These are phyloP conservation scores for Crotalus tigris DNA, from an alignment of 2,113 vertebrate species.

Conservation along the genomic window DNA sequence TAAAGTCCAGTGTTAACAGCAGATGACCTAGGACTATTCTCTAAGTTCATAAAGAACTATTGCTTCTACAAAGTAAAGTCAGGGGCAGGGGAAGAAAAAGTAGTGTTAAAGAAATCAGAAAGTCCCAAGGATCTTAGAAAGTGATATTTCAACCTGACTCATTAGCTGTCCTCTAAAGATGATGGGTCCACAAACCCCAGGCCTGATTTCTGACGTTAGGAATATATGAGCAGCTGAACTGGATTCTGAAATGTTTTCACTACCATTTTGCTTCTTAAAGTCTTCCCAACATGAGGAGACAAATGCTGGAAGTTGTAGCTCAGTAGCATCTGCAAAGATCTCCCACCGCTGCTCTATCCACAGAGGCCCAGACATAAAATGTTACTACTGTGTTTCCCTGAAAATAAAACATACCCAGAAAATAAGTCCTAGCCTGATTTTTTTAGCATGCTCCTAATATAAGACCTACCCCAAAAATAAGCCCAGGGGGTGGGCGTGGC, in stretches of 20 bases:
- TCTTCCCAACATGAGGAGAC: neutral
- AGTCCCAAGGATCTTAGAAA: neutral
- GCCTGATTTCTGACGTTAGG: neutral
- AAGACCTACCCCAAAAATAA: no score
- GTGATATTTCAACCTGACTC: neutral
- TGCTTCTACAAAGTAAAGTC: neutral
- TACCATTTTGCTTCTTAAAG: neutral
- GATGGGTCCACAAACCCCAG: neutral
- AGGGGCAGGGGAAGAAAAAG: neutral
- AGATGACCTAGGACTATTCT: neutral
- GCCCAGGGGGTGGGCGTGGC: no score
- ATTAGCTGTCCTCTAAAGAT: neutral
- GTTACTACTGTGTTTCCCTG: neutral
- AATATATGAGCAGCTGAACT: neutral
- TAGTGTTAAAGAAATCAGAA: neutral
- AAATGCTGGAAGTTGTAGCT: neutral
- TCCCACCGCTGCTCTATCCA: neutral
- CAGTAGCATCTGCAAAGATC: neutral
- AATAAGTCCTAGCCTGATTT: no score
- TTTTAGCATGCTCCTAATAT: no score
- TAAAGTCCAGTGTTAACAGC: neutral
- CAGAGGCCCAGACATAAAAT: neutral
- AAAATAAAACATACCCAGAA: no score
- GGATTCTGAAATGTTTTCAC: neutral
- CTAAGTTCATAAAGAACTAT: neutral